Evolutionary conservation across 2,888 invertebrate genomes (phyloP).

Genomic region (Phanerotoma sp.): DNA sequence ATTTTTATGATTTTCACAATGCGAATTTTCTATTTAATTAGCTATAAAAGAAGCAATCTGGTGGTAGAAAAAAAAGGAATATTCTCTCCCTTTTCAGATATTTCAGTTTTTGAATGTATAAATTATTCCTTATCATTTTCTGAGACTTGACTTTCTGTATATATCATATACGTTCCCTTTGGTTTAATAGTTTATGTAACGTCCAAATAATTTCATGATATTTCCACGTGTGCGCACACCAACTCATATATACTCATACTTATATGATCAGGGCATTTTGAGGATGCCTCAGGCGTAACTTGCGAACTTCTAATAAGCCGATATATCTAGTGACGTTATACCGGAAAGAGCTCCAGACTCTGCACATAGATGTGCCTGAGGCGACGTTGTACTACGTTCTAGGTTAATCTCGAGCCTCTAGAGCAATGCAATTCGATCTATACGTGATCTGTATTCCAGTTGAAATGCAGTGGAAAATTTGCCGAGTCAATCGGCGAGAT

Average conservation of each 20-base stretch:
- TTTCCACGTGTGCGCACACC: neutral
- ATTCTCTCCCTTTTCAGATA: too few relatives aligned
- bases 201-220: neutral
- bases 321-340: constrained; percentile 11
- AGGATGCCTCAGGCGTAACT: constrained; percentile 7
- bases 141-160: too few relatives aligned
- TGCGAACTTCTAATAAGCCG: constrained; percentile 16
- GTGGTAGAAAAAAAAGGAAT: too few relatives aligned
- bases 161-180: too few relatives aligned
- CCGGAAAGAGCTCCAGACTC: constrained; percentile 1
- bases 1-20: too few relatives aligned
- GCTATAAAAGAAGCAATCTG: too few relatives aligned
- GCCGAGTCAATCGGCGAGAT: neutral
- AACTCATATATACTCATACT: neutral
- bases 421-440: constrained; percentile 7
- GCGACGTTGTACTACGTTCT: constrained; percentile 6
- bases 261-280: constrained; percentile 9
- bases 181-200: too few relatives aligned
- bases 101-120: too few relatives aligned
- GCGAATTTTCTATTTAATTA: too few relatives aligned
- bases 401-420: constrained; percentile 12
- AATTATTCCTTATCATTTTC: too few relatives aligned
- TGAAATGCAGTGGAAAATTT: constrained; percentile 7
- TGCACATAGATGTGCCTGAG: constrained; percentile 1
- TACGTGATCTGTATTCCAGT: neutral